Conservation (phyloP, 2,113 vertebrate genomes). For the Rattus norvegicus region DNA sequence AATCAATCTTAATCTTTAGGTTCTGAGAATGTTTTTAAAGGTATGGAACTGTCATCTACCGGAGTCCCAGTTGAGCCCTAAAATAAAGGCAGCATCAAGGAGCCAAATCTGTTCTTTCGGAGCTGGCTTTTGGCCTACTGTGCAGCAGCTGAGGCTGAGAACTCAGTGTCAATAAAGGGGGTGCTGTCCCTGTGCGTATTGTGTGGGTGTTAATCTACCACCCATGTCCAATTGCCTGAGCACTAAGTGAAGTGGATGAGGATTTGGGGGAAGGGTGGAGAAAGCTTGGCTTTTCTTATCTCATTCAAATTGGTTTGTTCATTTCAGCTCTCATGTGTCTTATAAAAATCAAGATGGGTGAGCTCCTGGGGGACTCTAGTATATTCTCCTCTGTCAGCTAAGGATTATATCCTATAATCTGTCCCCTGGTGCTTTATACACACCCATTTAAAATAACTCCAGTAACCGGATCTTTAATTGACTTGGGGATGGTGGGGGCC, state of each 20-base stretch:
- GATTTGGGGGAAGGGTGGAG: conserved; percentile 79
- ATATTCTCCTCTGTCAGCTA: conserved; percentile 65
- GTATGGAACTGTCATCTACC: conserved; percentile 5
- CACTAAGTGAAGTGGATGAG: conserved; percentile 80
- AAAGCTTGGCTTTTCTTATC: conserved; percentile 80
- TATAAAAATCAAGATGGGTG: conserved; percentile 77
- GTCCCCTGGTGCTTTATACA: conserved; percentile 74
- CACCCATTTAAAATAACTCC: conserved; percentile 81
- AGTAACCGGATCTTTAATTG: conserved; percentile 81
- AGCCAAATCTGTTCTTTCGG: neutral
- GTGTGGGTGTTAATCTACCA: conserved; percentile 79
- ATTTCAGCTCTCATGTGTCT: conserved; percentile 73
- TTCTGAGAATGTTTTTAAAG: conserved; percentile 48
- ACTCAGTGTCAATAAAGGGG: conserved; percentile 38
- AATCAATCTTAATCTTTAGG: neutral
- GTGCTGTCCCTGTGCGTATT: conserved; percentile 70
- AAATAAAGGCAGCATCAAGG: conserved; percentile 48
- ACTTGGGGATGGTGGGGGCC: conserved; percentile 66
- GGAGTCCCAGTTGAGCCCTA: neutral
- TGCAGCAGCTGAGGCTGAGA: conserved; percentile 72
- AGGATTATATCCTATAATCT: conserved; percentile 79
- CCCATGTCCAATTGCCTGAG: conserved; percentile 80
- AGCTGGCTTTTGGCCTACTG: conserved; percentile 73
- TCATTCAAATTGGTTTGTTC: conserved; percentile 83
- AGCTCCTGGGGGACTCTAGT: conserved; percentile 72